These are phyloP conservation scores for Tenodera sinensis DNA, from an alignment of 2,888 invertebrate genomes.

Conservation along the genomic window DNA sequence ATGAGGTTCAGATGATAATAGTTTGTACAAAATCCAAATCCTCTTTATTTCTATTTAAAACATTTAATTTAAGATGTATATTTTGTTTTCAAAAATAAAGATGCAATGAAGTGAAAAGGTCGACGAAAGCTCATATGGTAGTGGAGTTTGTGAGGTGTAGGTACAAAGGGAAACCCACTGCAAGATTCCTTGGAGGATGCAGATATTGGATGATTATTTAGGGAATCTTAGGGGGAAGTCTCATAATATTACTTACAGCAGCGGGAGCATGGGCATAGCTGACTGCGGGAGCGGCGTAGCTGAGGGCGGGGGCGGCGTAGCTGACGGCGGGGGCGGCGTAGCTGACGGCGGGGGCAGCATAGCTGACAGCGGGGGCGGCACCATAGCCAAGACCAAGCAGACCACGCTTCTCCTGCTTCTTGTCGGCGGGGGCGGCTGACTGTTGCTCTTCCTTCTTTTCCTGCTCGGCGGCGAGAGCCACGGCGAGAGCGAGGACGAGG, in stretches of 20 bases:
- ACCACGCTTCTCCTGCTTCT: slow-evolving; percentile 48
- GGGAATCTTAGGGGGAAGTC: no score
- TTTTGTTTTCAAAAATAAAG: slow-evolving; percentile 5
- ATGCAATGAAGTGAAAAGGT: no score
- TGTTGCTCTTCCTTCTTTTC: slow-evolving; percentile 27
- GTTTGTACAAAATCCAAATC: no score
- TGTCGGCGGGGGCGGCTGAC: slow-evolving; percentile 19
- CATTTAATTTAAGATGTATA: no score
- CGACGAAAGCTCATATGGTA: no score
- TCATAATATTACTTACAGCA: not conserved
- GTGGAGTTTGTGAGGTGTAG: no score
- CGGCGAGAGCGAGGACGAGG: slow-evolving; percentile 28
- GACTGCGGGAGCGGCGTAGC: slow-evolving; percentile 21
- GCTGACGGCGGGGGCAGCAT: slow-evolving; percentile 23
- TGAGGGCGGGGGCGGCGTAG: slow-evolving; percentile 23
- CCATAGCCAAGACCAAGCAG: slow-evolving; percentile 48
- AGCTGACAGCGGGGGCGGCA: slow-evolving; percentile 18
- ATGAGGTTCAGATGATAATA: no score
- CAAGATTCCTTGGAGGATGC: no score
- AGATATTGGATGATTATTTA: no score
- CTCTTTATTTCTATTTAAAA: no score
- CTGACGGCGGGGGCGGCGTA: slow-evolving; percentile 21
- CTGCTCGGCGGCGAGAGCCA: slow-evolving; percentile 28
- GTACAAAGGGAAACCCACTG: no score
- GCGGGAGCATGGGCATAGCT: slow-evolving; percentile 14